Percentiles rank a stretch among this genome's conserved stretches.
Evolutionary conservation across 2,888 invertebrate species (phyloP).

Genomic region (Ctena decussata): DNA sequence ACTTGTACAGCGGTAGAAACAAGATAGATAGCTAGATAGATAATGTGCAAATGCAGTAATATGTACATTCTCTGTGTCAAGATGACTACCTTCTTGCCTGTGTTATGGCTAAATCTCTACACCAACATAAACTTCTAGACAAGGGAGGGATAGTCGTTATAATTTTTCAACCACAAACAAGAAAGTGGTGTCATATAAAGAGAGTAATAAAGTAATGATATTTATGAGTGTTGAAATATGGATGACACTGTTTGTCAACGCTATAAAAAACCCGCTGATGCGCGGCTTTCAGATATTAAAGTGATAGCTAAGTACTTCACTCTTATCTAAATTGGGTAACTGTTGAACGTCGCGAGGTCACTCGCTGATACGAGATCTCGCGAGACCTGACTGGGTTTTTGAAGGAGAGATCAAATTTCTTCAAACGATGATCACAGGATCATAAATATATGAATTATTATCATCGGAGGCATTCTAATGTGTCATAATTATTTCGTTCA

Average conservation of each 20-base stretch:
- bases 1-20: too few relatives aligned
- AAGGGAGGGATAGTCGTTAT: not conserved
- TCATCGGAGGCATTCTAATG: not conserved
- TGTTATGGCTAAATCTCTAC: too few relatives aligned
- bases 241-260: conserved; percentile 13
- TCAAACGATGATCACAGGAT: not conserved
- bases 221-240: conserved; percentile 9
- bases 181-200: not conserved
- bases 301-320: not conserved
- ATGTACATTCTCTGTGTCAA: too few relatives aligned
- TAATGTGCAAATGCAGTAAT: too few relatives aligned
- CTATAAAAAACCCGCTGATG: not conserved
- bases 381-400: conserved; percentile 24
- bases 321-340: conserved; percentile 53
- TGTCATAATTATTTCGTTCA: not conserved
- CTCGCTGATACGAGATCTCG: conserved; percentile 48
- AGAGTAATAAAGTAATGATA: not conserved
- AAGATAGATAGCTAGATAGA: too few relatives aligned
- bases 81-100: too few relatives aligned
- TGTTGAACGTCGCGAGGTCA: conserved; percentile 58
- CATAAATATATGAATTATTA: not conserved
- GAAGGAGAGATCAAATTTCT: not conserved
- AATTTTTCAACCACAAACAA: not conserved
- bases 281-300: not conserved
- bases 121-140: too few relatives aligned